These are phyloP conservation scores for Mimachlamys varia DNA, from an alignment of 2,888 invertebrate species.

Conservation along the genomic window DNA sequence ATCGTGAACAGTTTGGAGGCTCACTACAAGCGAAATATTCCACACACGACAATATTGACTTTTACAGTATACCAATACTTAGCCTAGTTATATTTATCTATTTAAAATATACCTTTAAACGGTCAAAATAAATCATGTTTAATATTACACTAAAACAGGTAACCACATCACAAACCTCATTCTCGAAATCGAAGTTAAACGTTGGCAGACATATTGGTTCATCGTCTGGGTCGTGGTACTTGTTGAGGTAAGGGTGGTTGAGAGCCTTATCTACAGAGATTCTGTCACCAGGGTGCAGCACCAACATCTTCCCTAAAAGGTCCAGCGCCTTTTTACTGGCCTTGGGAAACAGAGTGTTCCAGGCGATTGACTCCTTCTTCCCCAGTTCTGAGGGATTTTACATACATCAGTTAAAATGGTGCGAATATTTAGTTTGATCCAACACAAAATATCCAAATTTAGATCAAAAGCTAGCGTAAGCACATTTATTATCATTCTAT, in stretches of 20 bases:
- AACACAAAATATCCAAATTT: too few species aligned
- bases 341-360: slow-evolving; percentile 80
- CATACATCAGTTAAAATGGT: neutral
- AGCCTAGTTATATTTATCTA: too few species aligned
- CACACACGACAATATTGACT: too few species aligned
- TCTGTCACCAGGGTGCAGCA: slow-evolving; percentile 81
- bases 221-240: slow-evolving; percentile 82
- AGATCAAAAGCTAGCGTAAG: too few species aligned
- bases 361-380: slow-evolving; percentile 75
- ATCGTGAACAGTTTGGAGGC: too few species aligned
- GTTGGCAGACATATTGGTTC: slow-evolving; percentile 80
- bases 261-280: slow-evolving; percentile 81
- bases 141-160: neutral
- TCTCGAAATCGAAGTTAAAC: slow-evolving; percentile 80
- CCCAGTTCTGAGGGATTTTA: slow-evolving; percentile 63
- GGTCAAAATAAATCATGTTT: too few species aligned
- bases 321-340: slow-evolving; percentile 80
- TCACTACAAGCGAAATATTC: too few species aligned
- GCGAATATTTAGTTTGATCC: too few species aligned
- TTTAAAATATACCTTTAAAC: too few species aligned
- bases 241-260: slow-evolving; percentile 81
- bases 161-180: slow-evolving; percentile 68
- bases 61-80: too few species aligned
- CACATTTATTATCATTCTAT: too few species aligned
- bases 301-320: slow-evolving; percentile 78